Evolutionary conservation across 2,888 invertebrate genomes (phyloP), one percentile per base, ranked within the genome.

Genomic region (Torymus aiolomorphi): DNA sequence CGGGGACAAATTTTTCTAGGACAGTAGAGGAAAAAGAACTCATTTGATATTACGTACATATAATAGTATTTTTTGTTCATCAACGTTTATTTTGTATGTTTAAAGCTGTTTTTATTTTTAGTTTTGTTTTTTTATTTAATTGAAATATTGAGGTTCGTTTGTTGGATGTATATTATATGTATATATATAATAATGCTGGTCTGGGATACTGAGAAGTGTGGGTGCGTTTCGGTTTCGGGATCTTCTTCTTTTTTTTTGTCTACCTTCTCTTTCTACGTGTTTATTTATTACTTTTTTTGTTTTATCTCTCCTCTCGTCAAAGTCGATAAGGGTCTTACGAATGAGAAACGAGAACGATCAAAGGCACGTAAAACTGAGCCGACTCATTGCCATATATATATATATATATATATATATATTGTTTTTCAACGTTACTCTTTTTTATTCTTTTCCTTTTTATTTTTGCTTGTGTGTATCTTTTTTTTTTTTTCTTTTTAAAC

Each of bases 291-390:
- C 10, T 63, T 2, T 74, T 66, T 66, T 11, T 52, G 49, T 2
- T 67, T 61, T 62, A 51, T 56, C 42, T 63, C 11, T 70, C 20
- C 51, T 69, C n/a, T 20, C 20, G 14, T 42, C 42, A 42, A 42
- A 42, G 24, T 72, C 31, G 65, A 16, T 76, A 74, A 79, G 79
- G 74, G 82, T 75, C 76, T 79, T 79, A 80, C 74, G 72, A 77
- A 65, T 70, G 76, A 77, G 70, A 76, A 81, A 78, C 66, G 72
- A 81, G 78, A 76, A 80, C 73, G 75, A 80, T 80, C 75, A 73
- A 82, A 82, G 82, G 80, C 82, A 82, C 82, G 78, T 82, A 80
- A 71, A 82, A 80, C 77, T 82, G 77, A 82, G 78, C 72, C 77
- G 78, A 80, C 80, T 78, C 80, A 59, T 70, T 76, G 59, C 70